Evolutionary conservation across 92 coral and sea anemone genomes (phyloP).

Genomic region (Virgularia gustaviana): DNA sequence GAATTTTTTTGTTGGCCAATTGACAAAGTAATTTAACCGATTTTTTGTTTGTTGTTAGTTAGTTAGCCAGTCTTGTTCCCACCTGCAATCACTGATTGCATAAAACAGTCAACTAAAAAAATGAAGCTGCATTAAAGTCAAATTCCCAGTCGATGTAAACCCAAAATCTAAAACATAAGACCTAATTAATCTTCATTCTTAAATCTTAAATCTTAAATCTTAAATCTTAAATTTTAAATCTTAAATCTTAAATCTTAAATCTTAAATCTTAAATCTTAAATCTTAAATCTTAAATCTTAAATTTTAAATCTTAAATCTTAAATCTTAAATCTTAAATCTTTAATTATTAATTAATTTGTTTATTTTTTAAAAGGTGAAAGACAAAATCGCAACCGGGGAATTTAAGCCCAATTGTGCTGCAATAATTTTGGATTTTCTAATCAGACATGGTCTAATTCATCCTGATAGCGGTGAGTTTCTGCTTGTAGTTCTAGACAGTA

Average conservation of each 20-base stretch:
- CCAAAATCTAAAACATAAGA: neutral
- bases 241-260: too few species aligned
- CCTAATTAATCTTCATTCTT: neutral
- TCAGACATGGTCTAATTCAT: conserved; percentile 76
- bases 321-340: too few species aligned
- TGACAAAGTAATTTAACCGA: conserved; percentile 71
- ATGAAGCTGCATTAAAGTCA: neutral
- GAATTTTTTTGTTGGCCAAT: conserved; percentile 90
- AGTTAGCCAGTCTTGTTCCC: too few species aligned
- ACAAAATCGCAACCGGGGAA: conserved; percentile 70
- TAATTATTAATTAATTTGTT: neutral
- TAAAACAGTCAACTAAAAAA: neutral
- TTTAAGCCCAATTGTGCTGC: conserved; percentile 92
- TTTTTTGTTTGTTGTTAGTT: too few species aligned
- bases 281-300: too few species aligned
- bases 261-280: too few species aligned
- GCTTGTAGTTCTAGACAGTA: too few species aligned
- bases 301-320: too few species aligned
- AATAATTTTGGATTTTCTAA: conserved; percentile 86
- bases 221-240: too few species aligned
- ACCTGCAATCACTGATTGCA: too few species aligned
- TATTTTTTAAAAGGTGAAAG: conserved; percentile 65
- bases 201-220: too few species aligned
- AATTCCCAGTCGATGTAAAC: neutral
- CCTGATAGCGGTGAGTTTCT: conserved; percentile 76